Percentiles rank a stretch among this genome's conserved stretches.
phyloP scores from a whole-genome alignment of 1,140 invertebrate genomes.

The Paracyclopina nana region DNA sequence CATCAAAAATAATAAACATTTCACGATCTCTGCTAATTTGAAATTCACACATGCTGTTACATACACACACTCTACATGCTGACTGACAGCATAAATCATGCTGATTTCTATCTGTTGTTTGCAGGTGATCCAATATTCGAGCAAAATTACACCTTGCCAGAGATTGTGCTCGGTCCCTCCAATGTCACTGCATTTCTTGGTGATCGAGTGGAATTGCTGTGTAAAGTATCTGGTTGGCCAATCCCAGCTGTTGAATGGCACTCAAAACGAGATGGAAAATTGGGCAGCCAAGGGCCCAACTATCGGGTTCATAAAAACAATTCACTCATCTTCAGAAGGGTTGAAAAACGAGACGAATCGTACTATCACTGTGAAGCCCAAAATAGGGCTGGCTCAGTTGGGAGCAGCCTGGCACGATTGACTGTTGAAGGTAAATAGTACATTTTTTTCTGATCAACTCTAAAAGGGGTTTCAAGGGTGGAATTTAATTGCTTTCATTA shows the following conservation, averaged over 20 bases:
- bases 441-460: too few relatives aligned
- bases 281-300: background rate
- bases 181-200: background rate
- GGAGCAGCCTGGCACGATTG: too few relatives aligned
- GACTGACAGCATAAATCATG: too few relatives aligned
- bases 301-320: constrained; percentile 3
- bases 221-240: background rate
- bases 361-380: background rate
- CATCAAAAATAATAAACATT: too few relatives aligned
- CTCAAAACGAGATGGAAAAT: background rate
- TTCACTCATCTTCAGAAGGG: constrained; percentile 1
- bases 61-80: too few relatives aligned
- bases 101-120: too few relatives aligned
- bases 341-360: background rate
- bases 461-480: too few relatives aligned
- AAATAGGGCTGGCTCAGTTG: background rate
- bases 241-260: background rate
- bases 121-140: too few relatives aligned
- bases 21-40: too few relatives aligned
- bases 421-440: background rate
- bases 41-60: too few relatives aligned
- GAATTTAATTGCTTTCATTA: too few relatives aligned
- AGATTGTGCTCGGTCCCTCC: background rate
- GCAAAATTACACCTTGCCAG: background rate
- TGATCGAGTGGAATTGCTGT: background rate